phyloP scores from a whole-genome alignment of 2,797 vertebrate genomes.

The Esox lucius region DNA sequence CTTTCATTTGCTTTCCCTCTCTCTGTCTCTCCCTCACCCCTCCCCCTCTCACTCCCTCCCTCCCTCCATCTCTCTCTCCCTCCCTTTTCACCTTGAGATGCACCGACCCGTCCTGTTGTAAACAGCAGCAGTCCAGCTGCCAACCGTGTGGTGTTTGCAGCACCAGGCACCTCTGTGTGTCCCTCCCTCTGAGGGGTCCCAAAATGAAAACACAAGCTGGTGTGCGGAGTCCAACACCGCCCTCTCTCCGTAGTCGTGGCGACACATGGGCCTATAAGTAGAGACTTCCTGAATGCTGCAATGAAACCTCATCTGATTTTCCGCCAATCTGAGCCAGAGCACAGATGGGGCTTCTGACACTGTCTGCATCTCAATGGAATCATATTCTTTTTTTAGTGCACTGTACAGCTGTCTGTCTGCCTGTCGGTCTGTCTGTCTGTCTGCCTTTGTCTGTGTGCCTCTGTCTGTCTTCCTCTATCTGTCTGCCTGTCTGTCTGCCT shows the following conservation, averaged over 20 bases:
- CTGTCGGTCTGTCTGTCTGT: no score
- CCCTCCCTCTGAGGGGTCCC: neutral
- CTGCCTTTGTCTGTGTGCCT: no score
- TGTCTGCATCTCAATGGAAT: neutral
- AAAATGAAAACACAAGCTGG: neutral
- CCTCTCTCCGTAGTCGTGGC: neutral
- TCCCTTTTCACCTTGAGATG: neutral
- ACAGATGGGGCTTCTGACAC: neutral
- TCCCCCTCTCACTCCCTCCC: neutral
- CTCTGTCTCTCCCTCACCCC: neutral
- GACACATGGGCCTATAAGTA: neutral
- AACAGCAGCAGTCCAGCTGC: neutral
- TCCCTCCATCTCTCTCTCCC: neutral
- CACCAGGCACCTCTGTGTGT: neutral
- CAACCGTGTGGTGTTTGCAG: no score
- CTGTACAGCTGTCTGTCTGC: no score
- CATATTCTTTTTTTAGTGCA: no score
- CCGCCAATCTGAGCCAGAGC: neutral
- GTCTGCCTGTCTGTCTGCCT: no score
- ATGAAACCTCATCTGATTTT: neutral
- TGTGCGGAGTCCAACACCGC: neutral
- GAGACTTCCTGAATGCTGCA: neutral
- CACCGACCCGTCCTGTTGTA: neutral
- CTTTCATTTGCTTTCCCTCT: neutral
- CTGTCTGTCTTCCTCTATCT: no score